phyloP scores from a whole-genome alignment of 1,140 invertebrate genomes.

The Saccostrea cuccullata region DNA sequence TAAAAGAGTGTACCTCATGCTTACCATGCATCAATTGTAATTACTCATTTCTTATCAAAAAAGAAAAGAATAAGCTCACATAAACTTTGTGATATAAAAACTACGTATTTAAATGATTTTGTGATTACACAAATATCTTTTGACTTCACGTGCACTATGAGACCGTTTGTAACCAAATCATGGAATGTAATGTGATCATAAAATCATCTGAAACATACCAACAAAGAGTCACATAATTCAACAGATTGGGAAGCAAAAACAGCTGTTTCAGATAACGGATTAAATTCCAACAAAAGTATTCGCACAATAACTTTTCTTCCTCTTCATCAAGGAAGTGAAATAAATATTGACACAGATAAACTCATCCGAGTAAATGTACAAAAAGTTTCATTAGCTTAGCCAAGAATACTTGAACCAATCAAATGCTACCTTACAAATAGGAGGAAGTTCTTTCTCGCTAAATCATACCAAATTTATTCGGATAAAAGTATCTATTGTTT shows the following conservation, averaged over 20 bases:
- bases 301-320: not conserved
- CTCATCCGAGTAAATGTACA: not conserved
- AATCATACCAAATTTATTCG: not conserved
- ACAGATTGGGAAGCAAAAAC: not conserved
- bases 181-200: not conserved
- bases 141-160: too few relatives aligned
- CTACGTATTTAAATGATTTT: too few relatives aligned
- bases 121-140: too few relatives aligned
- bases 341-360: not conserved
- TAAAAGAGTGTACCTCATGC: too few relatives aligned
- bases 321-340: constrained; percentile 13
- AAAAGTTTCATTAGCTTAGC: not conserved
- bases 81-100: too few relatives aligned
- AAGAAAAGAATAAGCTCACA: too few relatives aligned
- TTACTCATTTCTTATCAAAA: too few relatives aligned
- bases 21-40: too few relatives aligned
- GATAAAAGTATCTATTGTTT: not conserved
- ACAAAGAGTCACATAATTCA: not conserved
- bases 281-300: not conserved
- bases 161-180: too few relatives aligned
- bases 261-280: not conserved
- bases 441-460: not conserved
- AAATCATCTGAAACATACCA: not conserved
- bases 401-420: not conserved
- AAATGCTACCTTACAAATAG: not conserved